A percentile compares a stretch with the other conserved stretches of the same genome.
These are phyloP conservation scores for Elaphurus davidianus DNA, from an alignment of 2,113 vertebrate species.

Conservation along the genomic window DNA sequence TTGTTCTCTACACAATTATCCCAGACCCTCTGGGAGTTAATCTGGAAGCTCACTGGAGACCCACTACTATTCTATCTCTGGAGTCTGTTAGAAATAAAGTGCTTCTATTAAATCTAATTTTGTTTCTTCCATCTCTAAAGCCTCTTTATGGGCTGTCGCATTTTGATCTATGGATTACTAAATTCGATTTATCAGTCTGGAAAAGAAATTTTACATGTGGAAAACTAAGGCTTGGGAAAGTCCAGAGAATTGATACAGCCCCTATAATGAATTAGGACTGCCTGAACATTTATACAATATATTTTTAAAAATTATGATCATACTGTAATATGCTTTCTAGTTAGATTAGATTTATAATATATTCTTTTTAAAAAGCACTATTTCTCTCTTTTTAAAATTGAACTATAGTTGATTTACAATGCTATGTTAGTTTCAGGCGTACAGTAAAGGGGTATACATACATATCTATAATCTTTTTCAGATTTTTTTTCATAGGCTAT, in stretches of 20 bases:
- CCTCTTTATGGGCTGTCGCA: neutral
- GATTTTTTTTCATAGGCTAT: neutral
- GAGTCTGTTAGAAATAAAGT: conserved; percentile 2
- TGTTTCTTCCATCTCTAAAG: neutral
- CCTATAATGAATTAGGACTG: conserved; percentile 9
- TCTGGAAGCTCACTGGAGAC: neutral
- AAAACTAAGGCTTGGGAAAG: conserved; percentile 40
- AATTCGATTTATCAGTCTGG: conserved; percentile 4
- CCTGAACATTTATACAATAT: neutral
- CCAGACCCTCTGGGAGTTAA: neutral
- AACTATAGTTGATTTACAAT: neutral
- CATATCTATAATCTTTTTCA: neutral
- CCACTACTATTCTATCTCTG: neutral
- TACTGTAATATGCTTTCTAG: neutral
- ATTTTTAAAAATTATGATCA: neutral
- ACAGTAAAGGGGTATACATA: neutral
- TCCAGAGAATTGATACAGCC: neutral
- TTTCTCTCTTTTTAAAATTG: neutral
- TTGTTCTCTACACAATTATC: conserved; percentile 21
- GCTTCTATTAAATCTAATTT: neutral
- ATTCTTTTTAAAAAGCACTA: neutral
- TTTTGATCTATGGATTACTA: conserved; percentile 2
- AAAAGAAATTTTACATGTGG: conserved; percentile 8
- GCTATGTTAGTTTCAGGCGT: neutral
- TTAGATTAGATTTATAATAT: neutral